Conservation (phyloP, 2,797 vertebrate genomes). For the Fratercula arctica region DNA sequence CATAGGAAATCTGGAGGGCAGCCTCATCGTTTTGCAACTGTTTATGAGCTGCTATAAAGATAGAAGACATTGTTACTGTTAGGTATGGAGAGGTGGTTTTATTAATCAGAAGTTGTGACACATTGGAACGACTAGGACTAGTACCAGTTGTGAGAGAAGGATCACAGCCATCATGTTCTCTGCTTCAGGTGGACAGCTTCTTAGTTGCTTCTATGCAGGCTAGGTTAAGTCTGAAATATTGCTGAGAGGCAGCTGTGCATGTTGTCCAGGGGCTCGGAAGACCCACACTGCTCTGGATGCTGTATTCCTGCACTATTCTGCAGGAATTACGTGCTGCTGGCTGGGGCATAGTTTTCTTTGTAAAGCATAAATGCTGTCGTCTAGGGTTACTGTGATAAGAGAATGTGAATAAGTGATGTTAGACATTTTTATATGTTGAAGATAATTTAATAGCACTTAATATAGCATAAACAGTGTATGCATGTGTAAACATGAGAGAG, state of each 20-base stretch:
- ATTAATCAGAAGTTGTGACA: background rate
- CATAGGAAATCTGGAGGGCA: background rate
- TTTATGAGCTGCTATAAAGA: background rate
- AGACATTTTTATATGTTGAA: background rate
- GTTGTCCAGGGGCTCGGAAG: accelerated
- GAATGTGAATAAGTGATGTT: background rate
- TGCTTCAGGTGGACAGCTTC: background rate
- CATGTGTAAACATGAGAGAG: background rate
- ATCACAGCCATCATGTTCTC: background rate
- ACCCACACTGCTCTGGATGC: accelerated
- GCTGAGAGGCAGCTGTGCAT: background rate
- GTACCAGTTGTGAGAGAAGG: background rate
- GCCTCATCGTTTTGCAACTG: background rate
- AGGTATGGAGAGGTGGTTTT: background rate
- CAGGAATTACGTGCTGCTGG: background rate
- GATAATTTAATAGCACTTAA: background rate
- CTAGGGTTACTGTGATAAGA: background rate
- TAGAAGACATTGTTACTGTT: background rate
- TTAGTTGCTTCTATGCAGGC: background rate
- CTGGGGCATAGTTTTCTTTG: background rate
- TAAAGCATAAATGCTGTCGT: background rate
- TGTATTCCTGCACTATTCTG: background rate
- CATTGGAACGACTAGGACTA: background rate
- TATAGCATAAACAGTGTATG: background rate
- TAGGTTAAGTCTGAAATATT: background rate